Evolutionary conservation across 2,797 vertebrate species (phyloP).

Genomic region (Sciurus vulgaris): DNA sequence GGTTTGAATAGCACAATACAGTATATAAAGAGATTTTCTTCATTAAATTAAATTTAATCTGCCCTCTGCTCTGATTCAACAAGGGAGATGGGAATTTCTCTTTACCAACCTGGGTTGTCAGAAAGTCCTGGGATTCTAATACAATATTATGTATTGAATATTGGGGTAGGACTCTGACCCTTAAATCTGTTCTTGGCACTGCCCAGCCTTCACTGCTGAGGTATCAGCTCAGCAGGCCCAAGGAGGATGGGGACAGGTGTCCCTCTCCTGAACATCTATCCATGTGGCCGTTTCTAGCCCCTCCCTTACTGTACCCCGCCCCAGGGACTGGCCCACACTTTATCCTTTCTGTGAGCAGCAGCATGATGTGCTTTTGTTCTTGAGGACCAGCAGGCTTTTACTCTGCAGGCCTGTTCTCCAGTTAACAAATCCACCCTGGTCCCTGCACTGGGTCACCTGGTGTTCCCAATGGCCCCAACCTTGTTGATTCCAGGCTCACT

Average conservation of each 20-base stretch:
- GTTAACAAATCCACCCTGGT: not conserved
- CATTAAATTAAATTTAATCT: slow-evolving; percentile 48
- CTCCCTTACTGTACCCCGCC: not conserved
- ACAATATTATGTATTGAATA: not conserved
- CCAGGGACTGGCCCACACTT: not conserved
- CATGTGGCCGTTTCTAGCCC: not conserved
- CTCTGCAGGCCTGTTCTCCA: not conserved
- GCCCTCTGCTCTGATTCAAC: not conserved
- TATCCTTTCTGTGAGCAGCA: not conserved
- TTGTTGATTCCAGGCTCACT: not conserved
- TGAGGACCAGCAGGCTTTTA: not conserved
- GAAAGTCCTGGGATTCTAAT: not conserved
- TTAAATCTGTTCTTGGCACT: not conserved
- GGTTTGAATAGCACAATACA: not conserved
- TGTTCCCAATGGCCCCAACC: not conserved
- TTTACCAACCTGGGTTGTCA: not conserved
- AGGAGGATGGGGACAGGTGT: not conserved
- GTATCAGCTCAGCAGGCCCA: not conserved
- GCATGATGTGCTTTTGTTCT: not conserved
- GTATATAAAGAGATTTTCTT: slow-evolving; percentile 20
- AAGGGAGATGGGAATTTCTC: not conserved
- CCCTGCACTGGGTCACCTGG: not conserved
- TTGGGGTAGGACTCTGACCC: not conserved
- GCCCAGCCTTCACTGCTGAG: not conserved
- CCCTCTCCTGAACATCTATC: not conserved